Conservation (phyloP, 1,140 invertebrate genomes). For the Thalassaphorura encarpata region DNA sequence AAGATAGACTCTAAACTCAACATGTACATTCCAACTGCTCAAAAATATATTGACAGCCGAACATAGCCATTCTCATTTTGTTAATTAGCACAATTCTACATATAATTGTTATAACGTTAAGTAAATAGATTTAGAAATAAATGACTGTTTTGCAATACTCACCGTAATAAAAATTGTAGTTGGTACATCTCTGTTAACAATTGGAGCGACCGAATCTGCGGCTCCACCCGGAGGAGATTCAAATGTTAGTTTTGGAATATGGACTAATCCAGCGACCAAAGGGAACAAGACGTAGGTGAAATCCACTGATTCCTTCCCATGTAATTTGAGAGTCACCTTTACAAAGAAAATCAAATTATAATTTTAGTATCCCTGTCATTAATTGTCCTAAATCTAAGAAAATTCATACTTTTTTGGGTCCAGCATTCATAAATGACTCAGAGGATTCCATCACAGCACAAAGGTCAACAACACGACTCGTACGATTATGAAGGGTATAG, state of each 20-base stretch:
- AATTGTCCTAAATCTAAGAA: background rate
- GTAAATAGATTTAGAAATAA: no score
- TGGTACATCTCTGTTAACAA: conserved; percentile 10
- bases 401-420: conserved; percentile 64
- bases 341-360: background rate
- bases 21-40: no score
- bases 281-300: conserved; percentile 28
- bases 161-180: conserved; percentile 26
- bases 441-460: conserved; percentile 64
- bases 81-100: no score
- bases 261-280: conserved; percentile 20
- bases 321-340: conserved; percentile 19
- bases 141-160: conserved; percentile 2
- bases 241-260: conserved; percentile 15
- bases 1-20: no score
- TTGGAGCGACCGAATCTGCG: background rate
- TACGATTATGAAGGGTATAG: conserved; percentile 62
- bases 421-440: conserved; percentile 82
- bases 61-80: no score
- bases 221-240: conserved; percentile 2
- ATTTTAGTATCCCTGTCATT: background rate
- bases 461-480: conserved; percentile 57
- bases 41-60: no score
- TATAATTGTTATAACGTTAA: no score
- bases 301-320: conserved; percentile 9